phyloP scores from a whole-genome alignment of 2,888 invertebrate genomes.

The Malthinus seriepunctatus region DNA sequence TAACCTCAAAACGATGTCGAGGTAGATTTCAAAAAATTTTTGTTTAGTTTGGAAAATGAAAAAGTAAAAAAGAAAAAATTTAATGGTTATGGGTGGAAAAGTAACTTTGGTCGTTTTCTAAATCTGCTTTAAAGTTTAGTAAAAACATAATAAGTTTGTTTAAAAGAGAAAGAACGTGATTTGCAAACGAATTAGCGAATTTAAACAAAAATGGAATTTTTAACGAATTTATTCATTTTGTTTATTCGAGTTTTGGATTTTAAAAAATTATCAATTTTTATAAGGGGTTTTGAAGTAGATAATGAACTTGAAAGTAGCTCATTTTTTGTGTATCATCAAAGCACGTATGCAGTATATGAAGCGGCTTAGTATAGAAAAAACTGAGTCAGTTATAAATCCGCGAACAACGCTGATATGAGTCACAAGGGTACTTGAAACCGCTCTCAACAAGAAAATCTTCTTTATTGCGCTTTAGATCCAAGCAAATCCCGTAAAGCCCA shows the following conservation, averaged over 20 bases:
- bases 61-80: no score
- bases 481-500: conserved; percentile 33
- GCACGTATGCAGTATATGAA: conserved; percentile 23
- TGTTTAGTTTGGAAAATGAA: no score
- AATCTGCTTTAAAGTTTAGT: conserved; percentile 30
- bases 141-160: conserved; percentile 6
- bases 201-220: no score
- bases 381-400: conserved; percentile 48
- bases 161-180: no score
- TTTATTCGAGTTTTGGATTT: no score
- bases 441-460: conserved; percentile 58
- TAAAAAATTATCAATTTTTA: no score
- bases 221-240: no score
- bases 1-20: no score
- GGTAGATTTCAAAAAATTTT: no score
- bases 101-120: no score
- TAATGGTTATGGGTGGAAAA: no score
- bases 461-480: conserved; percentile 46
- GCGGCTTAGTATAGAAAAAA: conserved; percentile 22
- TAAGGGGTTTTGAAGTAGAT: background rate
- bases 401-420: conserved; percentile 51
- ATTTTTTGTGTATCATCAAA: conserved; percentile 15
- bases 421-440: conserved; percentile 49
- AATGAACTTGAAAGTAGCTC: conserved; percentile 18
- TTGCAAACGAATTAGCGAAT: no score